A percentile compares a stretch with the other conserved stretches of the same genome.
Conservation (phyloP, 2,888 invertebrate genomes). For the Dusona sp. region DNA sequence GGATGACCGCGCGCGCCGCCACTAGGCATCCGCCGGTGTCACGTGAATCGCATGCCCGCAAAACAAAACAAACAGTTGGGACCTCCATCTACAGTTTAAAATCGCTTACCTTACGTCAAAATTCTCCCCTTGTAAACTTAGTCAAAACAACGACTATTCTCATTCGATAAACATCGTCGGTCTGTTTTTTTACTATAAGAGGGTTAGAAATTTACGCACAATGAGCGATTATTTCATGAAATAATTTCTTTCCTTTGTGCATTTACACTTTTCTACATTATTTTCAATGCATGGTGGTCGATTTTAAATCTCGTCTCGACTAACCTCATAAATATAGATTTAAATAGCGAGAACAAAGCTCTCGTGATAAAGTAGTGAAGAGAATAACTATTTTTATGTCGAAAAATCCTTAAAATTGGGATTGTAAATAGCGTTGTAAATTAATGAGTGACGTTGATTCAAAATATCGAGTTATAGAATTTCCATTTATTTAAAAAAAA, state of each 20-base stretch:
- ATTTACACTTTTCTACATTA: background rate
- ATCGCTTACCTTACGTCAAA: constrained; percentile 13
- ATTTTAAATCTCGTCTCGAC: too few relatives aligned
- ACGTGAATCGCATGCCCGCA: constrained; percentile 90
- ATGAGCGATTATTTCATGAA: background rate
- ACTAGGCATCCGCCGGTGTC: constrained; percentile 84
- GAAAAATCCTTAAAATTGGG: too few relatives aligned
- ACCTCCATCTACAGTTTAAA: constrained; percentile 58
- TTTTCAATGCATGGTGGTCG: too few relatives aligned
- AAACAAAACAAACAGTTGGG: constrained; percentile 88
- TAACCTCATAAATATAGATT: too few relatives aligned
- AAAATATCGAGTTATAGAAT: background rate
- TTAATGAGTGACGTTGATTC: background rate
- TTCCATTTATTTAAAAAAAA: background rate
- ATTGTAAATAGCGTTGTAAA: too few relatives aligned
- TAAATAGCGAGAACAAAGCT: too few relatives aligned
- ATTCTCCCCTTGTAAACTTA: background rate
- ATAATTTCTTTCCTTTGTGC: background rate
- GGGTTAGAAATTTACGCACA: too few relatives aligned
- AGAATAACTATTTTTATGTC: too few relatives aligned
- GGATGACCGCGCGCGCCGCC: constrained; percentile 78
- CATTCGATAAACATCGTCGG: background rate
- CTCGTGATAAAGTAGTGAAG: too few relatives aligned
- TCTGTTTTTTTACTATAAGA: background rate
- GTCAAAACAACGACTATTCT: background rate